Conservation (phyloP, 1,140 invertebrate genomes). For the Cylas formicarius region DNA sequence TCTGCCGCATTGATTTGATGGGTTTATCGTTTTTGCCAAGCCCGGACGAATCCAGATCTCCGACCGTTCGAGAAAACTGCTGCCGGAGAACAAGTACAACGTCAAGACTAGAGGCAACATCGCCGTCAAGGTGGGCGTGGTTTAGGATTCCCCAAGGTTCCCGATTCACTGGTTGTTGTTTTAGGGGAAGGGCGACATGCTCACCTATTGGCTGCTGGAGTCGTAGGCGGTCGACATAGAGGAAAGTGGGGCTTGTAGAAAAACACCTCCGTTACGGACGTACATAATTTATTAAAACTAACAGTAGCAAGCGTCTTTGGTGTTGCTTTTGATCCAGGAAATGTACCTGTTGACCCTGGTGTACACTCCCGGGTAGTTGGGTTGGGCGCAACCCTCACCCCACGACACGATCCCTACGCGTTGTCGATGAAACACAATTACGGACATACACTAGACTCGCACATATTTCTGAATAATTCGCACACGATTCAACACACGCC, state of each 20-base stretch:
- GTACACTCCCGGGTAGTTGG: slow-evolving; percentile 80
- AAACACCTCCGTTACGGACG: too few species aligned
- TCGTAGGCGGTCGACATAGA: too few species aligned
- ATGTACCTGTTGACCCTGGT: slow-evolving; percentile 69
- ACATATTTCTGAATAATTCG: too few species aligned
- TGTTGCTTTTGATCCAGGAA: slow-evolving; percentile 63
- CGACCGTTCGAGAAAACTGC: slow-evolving; percentile 51
- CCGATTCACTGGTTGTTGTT: background rate
- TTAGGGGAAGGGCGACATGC: slow-evolving; percentile 27
- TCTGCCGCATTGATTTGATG: slow-evolving; percentile 18
- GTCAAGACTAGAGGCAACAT: slow-evolving; percentile 59
- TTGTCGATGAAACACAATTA: background rate
- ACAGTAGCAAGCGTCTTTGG: slow-evolving; percentile 61
- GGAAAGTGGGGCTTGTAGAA: too few species aligned
- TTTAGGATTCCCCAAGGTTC: background rate
- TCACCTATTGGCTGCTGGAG: slow-evolving; percentile 26
- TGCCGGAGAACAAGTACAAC: slow-evolving; percentile 54
- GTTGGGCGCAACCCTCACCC: slow-evolving; percentile 72
- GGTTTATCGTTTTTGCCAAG: slow-evolving; percentile 40
- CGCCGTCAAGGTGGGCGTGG: slow-evolving; percentile 67
- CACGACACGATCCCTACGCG: slow-evolving; percentile 69
- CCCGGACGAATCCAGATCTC: slow-evolving; percentile 72
- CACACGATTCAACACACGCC: too few species aligned
- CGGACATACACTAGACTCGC: too few species aligned
- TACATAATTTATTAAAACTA: too few species aligned